phyloP scores from a whole-genome alignment of 2,113 vertebrate genomes.

The Spermophilus dauricus region DNA sequence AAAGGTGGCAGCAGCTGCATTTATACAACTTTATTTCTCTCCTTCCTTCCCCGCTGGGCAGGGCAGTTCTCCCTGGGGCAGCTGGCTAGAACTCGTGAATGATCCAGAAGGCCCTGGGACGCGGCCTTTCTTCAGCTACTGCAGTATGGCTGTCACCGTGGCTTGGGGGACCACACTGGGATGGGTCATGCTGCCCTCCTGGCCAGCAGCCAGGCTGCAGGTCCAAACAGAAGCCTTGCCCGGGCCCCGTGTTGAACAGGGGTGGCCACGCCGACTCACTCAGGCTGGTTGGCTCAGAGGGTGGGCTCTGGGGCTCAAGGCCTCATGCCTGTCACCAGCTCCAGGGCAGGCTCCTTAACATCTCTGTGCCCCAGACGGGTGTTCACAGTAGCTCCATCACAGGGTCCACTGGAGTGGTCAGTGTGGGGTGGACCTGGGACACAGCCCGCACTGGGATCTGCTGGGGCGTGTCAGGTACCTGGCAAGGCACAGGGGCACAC shows the following conservation, averaged over 20 bases:
- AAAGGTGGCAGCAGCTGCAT: not conserved
- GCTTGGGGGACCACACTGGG: not conserved
- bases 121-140: not conserved
- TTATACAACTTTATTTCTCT: not conserved
- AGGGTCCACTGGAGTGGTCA: not conserved
- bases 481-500: not conserved
- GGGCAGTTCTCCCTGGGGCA: not conserved
- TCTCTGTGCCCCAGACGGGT: not conserved
- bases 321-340: too few relatives aligned
- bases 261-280: fast-evolving
- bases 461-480: not conserved
- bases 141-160: not conserved
- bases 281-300: not conserved
- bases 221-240: not conserved
- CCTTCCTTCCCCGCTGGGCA: not conserved
- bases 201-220: not conserved
- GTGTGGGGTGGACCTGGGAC: too few relatives aligned
- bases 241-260: fast-evolving
- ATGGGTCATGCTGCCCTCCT: not conserved
- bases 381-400: fast-evolving
- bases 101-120: not conserved
- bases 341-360: not conserved
- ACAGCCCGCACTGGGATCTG: not conserved
- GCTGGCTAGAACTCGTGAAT: not conserved
- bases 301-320: not conserved